These are phyloP conservation scores for Geotria australis DNA, from an alignment of 2,797 vertebrate genomes.

Conservation along the genomic window DNA sequence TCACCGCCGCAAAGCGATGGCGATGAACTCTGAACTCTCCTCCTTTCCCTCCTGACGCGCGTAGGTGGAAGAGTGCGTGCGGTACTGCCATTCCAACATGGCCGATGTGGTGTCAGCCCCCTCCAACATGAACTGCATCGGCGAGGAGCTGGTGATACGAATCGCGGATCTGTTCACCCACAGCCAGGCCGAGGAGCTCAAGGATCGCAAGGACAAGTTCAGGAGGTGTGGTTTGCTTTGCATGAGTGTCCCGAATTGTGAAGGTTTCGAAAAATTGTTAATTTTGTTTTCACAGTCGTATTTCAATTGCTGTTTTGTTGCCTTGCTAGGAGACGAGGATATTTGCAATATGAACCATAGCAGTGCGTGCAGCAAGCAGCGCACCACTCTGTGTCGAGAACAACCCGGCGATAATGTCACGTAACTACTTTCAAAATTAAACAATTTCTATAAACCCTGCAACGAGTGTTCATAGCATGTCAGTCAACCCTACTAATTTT, in stretches of 20 bases:
- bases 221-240: slow-evolving; percentile 31
- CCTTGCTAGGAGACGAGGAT: too few relatives aligned
- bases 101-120: slow-evolving; percentile 63
- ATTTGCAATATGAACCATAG: too few relatives aligned
- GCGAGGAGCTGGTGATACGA: slow-evolving; percentile 44
- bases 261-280: background rate
- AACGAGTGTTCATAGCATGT: too few relatives aligned
- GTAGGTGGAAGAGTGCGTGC: slow-evolving; percentile 74
- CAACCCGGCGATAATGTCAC: background rate
- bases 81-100: slow-evolving; percentile 81
- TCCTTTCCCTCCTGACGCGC: slow-evolving; percentile 3
- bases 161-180: slow-evolving; percentile 67
- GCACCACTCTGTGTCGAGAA: too few relatives aligned
- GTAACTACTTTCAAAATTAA: background rate
- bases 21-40: too few relatives aligned
- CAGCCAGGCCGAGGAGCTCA: slow-evolving; percentile 60
- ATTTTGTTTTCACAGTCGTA: too few relatives aligned
- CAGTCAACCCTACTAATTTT: too few relatives aligned
- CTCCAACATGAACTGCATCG: slow-evolving; percentile 98
- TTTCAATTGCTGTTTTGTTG: too few relatives aligned
- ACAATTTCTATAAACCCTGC: background rate
- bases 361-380: too few relatives aligned
- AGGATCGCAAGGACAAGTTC: slow-evolving; percentile 93
- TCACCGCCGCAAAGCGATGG: too few relatives aligned
- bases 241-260: background rate